A percentile compares a stretch with the other conserved stretches of the same genome.
These are phyloP conservation scores for Drosophila hamatofila DNA, from an alignment of 2,888 invertebrate genomes.

Conservation along the genomic window DNA sequence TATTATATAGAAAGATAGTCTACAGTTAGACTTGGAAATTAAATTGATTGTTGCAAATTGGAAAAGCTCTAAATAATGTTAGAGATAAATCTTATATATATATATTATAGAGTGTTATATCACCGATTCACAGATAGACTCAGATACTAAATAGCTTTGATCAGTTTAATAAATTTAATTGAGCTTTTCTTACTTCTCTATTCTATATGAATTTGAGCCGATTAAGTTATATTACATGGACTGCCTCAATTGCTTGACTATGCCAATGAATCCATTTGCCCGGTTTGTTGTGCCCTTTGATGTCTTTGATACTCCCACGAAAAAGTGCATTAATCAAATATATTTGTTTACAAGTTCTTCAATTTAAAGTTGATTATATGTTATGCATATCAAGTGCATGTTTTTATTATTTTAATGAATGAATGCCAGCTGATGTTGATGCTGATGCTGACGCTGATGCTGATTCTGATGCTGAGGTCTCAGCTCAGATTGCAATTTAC, in stretches of 20 bases:
- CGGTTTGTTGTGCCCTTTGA: background rate
- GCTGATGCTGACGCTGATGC: too few species aligned
- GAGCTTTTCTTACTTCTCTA: background rate
- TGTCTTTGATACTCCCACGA: background rate
- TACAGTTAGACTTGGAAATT: background rate
- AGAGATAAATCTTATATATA: background rate
- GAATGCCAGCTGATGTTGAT: background rate
- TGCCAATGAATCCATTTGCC: background rate
- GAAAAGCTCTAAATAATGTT: background rate
- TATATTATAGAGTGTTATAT: background rate
- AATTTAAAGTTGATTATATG: background rate
- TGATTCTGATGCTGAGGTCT: background rate
- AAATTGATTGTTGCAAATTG: too few species aligned
- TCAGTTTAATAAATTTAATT: background rate
- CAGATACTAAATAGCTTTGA: background rate
- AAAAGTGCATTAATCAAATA: background rate
- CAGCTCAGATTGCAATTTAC: slow-evolving; percentile 15
- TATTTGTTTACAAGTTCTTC: background rate
- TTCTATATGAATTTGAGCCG: background rate
- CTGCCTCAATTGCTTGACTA: background rate
- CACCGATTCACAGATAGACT: background rate
- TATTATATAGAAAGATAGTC: too few species aligned
- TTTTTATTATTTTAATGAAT: background rate
- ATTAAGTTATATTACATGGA: background rate
- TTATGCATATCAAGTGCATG: background rate